A percentile compares a stretch with the other conserved stretches of the same genome.
Conservation (phyloP, 2,113 vertebrate genomes). For the Engystomops pustulosus region DNA sequence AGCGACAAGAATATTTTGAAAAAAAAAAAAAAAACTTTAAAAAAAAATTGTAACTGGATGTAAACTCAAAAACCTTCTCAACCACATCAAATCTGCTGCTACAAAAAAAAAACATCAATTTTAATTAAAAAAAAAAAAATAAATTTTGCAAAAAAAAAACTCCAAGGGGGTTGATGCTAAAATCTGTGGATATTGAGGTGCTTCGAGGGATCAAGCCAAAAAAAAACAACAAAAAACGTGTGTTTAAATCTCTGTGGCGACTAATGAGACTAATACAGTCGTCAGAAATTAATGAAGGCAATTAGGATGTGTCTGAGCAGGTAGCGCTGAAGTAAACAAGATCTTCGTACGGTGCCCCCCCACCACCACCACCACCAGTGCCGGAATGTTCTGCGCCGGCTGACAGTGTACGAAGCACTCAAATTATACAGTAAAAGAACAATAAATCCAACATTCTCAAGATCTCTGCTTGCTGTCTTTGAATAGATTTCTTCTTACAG, state of each 20-base stretch:
- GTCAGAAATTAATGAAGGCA: neutral
- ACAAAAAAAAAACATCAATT: too few species aligned
- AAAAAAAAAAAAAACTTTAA: too few species aligned
- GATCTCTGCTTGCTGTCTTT: neutral
- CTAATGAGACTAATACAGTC: neutral
- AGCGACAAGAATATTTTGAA: too few species aligned
- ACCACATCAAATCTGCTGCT: too few species aligned
- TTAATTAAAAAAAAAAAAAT: too few species aligned
- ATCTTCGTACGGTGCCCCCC: neutral
- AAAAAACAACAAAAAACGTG: neutral
- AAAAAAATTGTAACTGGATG: too few species aligned
- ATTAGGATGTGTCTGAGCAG: conserved; percentile 14
- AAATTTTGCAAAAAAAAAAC: too few species aligned
- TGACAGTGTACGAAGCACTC: too few species aligned
- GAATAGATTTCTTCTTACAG: neutral
- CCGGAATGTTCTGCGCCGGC: neutral
- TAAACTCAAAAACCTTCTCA: too few species aligned
- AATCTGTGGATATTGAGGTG: neutral
- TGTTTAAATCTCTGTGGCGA: neutral
- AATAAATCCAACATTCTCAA: neutral
- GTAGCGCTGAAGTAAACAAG: neutral
- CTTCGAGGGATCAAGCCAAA: neutral
- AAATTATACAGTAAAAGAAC: too few species aligned
- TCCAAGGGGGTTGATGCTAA: too few species aligned
- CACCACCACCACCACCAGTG: too few species aligned